These are phyloP conservation scores for Notothenia rossii DNA, from an alignment of 2,113 vertebrate species.

Conservation along the genomic window DNA sequence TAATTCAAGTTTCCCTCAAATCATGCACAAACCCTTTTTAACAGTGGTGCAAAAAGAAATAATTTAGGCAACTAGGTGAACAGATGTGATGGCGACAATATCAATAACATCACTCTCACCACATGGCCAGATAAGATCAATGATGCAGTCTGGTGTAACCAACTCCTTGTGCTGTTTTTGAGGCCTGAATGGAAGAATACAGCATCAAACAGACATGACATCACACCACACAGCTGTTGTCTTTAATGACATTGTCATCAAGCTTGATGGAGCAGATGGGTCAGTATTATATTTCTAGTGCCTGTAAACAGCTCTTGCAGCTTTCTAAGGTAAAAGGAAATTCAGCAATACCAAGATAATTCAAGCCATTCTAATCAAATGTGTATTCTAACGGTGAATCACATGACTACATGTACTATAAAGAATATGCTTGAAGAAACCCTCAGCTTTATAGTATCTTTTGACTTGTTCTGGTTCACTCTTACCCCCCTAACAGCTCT, in stretches of 20 bases:
- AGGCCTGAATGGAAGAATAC: neutral
- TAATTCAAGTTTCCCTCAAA: neutral
- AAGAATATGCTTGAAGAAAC: too few relatives aligned
- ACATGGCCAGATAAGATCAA: neutral
- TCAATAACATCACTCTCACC: neutral
- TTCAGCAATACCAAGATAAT: neutral
- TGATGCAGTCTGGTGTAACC: neutral
- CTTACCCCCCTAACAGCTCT: too few relatives aligned
- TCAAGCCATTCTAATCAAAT: neutral
- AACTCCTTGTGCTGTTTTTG: neutral
- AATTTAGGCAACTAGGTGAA: neutral
- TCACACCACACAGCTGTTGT: constrained; percentile 42
- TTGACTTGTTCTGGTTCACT: neutral
- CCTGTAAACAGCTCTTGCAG: neutral
- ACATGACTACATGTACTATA: neutral
- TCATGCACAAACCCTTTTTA: neutral
- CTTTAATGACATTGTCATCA: constrained; percentile 27
- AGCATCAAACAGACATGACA: constrained; percentile 26
- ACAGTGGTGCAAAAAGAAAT: neutral
- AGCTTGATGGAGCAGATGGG: constrained; percentile 4
- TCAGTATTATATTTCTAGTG: neutral
- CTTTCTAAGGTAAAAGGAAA: neutral
- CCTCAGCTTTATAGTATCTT: neutral
- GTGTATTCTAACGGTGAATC: neutral
- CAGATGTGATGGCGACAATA: constrained; percentile 1